Base-by-base conservation (phyloP, 1,140 invertebrate species). In the Oreohelix idahoensis region DNA sequence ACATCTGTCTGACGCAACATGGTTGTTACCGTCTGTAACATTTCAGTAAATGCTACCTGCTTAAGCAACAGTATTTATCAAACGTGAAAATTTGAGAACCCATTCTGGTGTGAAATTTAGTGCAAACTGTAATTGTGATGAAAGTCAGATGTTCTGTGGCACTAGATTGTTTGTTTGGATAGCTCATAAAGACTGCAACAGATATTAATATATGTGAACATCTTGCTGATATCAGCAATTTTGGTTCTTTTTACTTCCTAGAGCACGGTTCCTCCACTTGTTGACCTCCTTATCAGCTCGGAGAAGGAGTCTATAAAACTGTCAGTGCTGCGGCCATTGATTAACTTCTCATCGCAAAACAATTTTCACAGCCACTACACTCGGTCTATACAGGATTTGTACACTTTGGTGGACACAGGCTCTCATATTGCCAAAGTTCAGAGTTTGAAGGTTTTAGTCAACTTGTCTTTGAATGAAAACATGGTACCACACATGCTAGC, bases 401-500 rank as follows among this genome's bases (percentile, higher is more conserved):
- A 89, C 78, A 81, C 84, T 36, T 73, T 89, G 11, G 70, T 92
- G 58, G 86, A 89, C 36, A 83, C 70, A 29, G 82, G 79, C 17
- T 81, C 84, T 17, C 74, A 84, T 29, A 42, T 70, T 10, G 81
- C 81, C 42, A 88, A 93, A 85, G 88, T 95, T 23, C 94, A 95
- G 87, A 92, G 94, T 23, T 89, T 95, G 0, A 94, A 94, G 87
- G 89, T 95, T 39, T 92, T 95, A n/a, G 94, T 95, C 69, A 95
- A 95, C 90, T 90, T 95, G 5, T 94, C 95, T 5, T 94, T 94
- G 85, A 95, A 95, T 90, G 91, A 93, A 86, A 93, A 94, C 79
- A 94, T 95, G 92, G 93, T 95, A 29, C 94, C 94, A 26, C 93
- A 94, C 86, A 89, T 95, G 38, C 88, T 95, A 70, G 94, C 94